phyloP scores from a whole-genome alignment of 1,140 invertebrate genomes.

The Rhyacophila brunnea region DNA sequence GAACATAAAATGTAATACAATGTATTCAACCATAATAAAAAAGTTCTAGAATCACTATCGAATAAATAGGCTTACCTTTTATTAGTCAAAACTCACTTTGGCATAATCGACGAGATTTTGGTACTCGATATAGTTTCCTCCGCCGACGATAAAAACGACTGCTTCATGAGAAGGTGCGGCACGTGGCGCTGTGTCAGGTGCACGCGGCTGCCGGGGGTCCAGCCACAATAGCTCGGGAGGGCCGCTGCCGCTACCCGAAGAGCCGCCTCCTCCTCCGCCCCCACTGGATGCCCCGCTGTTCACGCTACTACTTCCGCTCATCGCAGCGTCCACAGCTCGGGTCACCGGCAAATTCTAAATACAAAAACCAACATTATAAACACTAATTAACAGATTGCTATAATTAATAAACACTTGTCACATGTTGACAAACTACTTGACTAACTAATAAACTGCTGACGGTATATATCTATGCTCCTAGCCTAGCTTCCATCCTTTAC shows the following conservation, averaged over 20 bases:
- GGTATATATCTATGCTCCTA: too few species aligned
- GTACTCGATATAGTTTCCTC: constrained; percentile 99
- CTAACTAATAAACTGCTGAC: too few species aligned
- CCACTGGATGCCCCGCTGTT: constrained; percentile 22
- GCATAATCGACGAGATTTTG: constrained; percentile 96
- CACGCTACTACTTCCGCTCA: constrained; percentile 34
- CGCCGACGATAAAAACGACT: constrained; percentile 95
- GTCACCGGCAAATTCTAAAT: constrained; percentile 49
- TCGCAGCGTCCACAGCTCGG: constrained; percentile 45
- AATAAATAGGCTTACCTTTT: neutral
- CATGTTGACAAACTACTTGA: too few species aligned
- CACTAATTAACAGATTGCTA: too few species aligned
- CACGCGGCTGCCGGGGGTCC: constrained; percentile 47
- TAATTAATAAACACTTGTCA: too few species aligned
- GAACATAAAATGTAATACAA: neutral
- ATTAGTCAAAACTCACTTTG: constrained; percentile 58
- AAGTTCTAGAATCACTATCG: neutral
- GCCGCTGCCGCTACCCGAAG: neutral
- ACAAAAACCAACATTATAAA: too few species aligned
- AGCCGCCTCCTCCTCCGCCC: constrained; percentile 2
- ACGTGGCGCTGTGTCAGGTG: constrained; percentile 39
- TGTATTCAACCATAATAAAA: neutral
- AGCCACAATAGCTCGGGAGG: constrained; percentile 42
- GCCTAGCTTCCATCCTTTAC: too few species aligned
- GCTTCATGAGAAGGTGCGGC: constrained; percentile 78